Evolutionary conservation across 2,113 vertebrate species (phyloP).

Genomic region (Suricata suricatta): DNA sequence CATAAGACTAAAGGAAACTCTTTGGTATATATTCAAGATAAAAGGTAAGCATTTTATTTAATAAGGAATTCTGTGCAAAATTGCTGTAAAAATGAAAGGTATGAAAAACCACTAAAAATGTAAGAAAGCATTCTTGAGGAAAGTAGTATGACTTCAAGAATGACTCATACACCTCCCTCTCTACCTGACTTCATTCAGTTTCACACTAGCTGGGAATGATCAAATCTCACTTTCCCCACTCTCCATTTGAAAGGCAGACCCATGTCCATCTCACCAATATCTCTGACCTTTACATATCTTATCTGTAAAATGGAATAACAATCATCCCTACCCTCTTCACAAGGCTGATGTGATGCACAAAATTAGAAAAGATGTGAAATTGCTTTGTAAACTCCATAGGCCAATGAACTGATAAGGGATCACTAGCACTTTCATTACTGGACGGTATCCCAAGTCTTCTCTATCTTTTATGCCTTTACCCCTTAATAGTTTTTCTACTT

Average conservation of each 20-base stretch:
- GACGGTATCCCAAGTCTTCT: background rate
- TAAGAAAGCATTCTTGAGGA: background rate
- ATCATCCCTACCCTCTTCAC: background rate
- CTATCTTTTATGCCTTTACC: background rate
- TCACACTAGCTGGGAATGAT: constrained; percentile 44
- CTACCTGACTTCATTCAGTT: background rate
- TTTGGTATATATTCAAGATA: constrained; percentile 36
- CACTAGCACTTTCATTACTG: constrained; percentile 41
- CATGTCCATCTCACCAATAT: background rate
- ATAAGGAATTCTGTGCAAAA: constrained; percentile 39
- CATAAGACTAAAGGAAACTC: constrained; percentile 26
- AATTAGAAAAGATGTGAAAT: constrained; percentile 42
- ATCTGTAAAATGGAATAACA: constrained; percentile 37
- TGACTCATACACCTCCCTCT: constrained; percentile 23
- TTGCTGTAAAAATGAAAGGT: constrained; percentile 24
- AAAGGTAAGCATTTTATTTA: constrained; percentile 43
- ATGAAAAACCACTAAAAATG: constrained; percentile 44
- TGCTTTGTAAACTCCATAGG: constrained; percentile 41
- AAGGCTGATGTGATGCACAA: constrained; percentile 34
- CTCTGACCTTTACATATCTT: constrained; percentile 47
- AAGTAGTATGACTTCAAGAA: background rate
- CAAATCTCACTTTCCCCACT: background rate
- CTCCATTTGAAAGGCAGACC: background rate
- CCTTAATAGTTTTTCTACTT: constrained; percentile 19
- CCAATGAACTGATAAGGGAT: background rate